A percentile compares a stretch with the other conserved stretches of the same genome.
These are phyloP conservation scores for Adelges cooleyi DNA, from an alignment of 1,140 invertebrate species.

Conservation along the genomic window DNA sequence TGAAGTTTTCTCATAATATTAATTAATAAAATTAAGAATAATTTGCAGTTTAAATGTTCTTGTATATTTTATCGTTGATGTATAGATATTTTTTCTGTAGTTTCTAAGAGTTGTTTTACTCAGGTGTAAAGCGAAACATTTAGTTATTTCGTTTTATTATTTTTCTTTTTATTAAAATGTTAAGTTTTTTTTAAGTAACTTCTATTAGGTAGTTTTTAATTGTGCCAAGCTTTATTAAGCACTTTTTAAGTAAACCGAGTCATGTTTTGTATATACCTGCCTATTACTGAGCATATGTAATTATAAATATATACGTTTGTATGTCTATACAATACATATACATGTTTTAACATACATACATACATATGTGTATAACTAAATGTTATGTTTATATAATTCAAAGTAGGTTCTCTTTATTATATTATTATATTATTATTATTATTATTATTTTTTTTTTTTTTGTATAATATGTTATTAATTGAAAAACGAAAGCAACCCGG, in stretches of 20 bases:
- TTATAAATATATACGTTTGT: too few species aligned
- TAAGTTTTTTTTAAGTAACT: slow-evolving; percentile 28
- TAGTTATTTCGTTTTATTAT: slow-evolving; percentile 1
- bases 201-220: slow-evolving; percentile 26
- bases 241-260: slow-evolving; percentile 26
- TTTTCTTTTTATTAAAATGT: slow-evolving; percentile 6
- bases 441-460: slow-evolving; percentile 9
- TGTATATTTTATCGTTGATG: slow-evolving; percentile 23
- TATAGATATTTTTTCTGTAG: slow-evolving; percentile 12
- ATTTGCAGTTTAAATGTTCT: slow-evolving; percentile 13
- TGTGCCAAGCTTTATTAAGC: slow-evolving; percentile 27
- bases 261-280: slow-evolving; percentile 4
- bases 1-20: slow-evolving; percentile 15
- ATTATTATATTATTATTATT: too few species aligned
- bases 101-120: background rate
- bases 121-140: background rate
- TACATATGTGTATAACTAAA: too few species aligned
- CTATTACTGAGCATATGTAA: background rate
- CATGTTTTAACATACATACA: too few species aligned
- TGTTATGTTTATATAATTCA: too few species aligned
- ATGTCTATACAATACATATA: too few species aligned
- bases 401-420: too few species aligned
- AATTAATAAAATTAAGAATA: background rate
- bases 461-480: slow-evolving; percentile 14
- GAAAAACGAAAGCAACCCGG: background rate